phyloP scores from a whole-genome alignment of 2,113 vertebrate species.

The Onychorhynchus coronatus region DNA sequence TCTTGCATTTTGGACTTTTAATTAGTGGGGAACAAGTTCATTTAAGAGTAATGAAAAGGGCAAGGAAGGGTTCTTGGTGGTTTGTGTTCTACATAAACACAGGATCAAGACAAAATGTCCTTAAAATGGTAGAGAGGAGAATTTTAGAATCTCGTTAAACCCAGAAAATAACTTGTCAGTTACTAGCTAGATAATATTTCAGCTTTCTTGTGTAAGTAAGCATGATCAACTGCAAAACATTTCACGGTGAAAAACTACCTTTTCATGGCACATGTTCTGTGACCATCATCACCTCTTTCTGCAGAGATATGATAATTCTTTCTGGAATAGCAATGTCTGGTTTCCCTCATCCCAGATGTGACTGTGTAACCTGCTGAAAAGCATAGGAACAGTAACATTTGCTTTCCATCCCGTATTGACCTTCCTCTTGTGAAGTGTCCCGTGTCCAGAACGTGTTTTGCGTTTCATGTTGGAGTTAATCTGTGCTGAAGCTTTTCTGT shows the following conservation, averaged over 20 bases:
- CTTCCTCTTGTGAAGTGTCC: neutral
- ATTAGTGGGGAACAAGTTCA: neutral
- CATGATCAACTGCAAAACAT: neutral
- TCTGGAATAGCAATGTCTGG: neutral
- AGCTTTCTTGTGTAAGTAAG: neutral
- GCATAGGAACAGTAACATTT: neutral
- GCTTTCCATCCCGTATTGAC: neutral
- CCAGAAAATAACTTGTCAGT: neutral
- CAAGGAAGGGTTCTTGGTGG: neutral
- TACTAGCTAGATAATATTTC: neutral
- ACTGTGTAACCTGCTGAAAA: neutral
- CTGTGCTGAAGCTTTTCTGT: neutral
- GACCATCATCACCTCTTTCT: neutral
- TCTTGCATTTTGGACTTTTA: neutral
- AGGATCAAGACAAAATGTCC: neutral
- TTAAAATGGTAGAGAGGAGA: neutral
- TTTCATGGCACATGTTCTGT: neutral
- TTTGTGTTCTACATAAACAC: neutral
- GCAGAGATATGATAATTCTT: neutral
- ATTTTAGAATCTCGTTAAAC: neutral
- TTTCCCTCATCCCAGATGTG: neutral
- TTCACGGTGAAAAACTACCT: neutral
- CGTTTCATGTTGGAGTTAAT: neutral
- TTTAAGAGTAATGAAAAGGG: neutral
- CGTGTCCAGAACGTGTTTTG: neutral